Evolutionary conservation across 2,888 invertebrate genomes (phyloP), one percentile per base, ranked within the genome.

Genomic region (Spicauda simplicius): DNA sequence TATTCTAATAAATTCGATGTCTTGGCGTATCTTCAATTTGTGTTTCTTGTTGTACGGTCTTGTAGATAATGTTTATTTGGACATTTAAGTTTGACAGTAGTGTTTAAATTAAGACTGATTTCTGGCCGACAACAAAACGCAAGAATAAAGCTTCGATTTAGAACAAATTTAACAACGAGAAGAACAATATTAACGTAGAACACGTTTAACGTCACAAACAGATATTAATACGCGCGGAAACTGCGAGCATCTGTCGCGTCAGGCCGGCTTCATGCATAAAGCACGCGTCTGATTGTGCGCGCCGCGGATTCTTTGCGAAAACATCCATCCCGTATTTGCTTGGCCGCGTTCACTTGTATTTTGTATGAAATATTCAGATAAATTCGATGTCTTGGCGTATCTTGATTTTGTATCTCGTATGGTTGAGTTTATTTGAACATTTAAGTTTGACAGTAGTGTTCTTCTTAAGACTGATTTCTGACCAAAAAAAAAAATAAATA

Each of bases 231-330:
- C 69, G 60, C 63, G 68, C 64, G 60, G 66, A 72, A 69, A 54
- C 71, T 70, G 64, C 70, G 66, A 73, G 72, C 88, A 88, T 87
- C 83, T 87, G 90, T 84, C 87, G 86, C 84, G 80, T 71, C n/a
- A 50, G 84, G 83, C 85, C 78, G 84, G 86, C 82, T 86, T 88
- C 88, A 92, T 92, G 90, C 90, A 91, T 91, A 87, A 91, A 91
- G 88, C 88, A 91, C 83, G 81, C 82, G 77, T 75, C 84, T 91
- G 91, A 91, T 92, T 91, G 91, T 87, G 83, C 80, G 82, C 76
- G 72, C 82, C 82, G 84, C 60, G 60, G 66, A 61, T 83, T 87
- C 86, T 85, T 88, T 84, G 79, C 80, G 83, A 84, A 84, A 86
- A 87, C 84, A 88, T 85, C 83, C 81, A 80, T 83, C 80, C 16